Conservation (phyloP, 2,113 vertebrate genomes). For the Holacanthus passer region DNA sequence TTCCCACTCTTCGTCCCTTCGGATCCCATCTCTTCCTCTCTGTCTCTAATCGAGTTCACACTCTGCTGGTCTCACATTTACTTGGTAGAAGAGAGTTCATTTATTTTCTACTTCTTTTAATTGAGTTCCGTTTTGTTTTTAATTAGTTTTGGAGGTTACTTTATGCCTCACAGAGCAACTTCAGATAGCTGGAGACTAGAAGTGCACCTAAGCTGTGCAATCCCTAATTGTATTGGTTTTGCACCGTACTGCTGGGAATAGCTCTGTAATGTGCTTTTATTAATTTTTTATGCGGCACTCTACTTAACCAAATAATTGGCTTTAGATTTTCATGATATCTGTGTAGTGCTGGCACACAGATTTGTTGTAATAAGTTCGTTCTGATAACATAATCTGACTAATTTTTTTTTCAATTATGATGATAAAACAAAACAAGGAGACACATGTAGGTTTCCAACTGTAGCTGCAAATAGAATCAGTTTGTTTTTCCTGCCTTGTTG, state of each 20-base stretch:
- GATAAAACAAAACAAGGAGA: constrained; percentile 27
- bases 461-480: background rate
- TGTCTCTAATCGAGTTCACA: constrained; percentile 67
- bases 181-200: constrained; percentile 56
- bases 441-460: constrained; percentile 10
- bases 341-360: constrained; percentile 8
- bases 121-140: constrained; percentile 68
- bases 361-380: constrained; percentile 34
- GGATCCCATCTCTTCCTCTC: constrained; percentile 29
- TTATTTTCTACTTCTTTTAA: constrained; percentile 71
- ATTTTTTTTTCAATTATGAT: constrained; percentile 42
- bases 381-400: constrained; percentile 10
- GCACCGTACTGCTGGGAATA: constrained; percentile 59
- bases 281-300: constrained; percentile 54
- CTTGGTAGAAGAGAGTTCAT: constrained; percentile 59
- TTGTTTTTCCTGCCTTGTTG: constrained; percentile 4
- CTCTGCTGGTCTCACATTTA: constrained; percentile 53
- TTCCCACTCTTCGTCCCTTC: constrained; percentile 29
- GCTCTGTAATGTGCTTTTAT: constrained; percentile 61
- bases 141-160: constrained; percentile 74
- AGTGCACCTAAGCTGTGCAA: constrained; percentile 58
- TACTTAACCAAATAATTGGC: constrained; percentile 57
- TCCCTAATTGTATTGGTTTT: constrained; percentile 73
- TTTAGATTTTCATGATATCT: constrained; percentile 23
- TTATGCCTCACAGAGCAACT: constrained; percentile 72